Base-by-base conservation (phyloP, 2,888 invertebrate species). In the Yponomeuta cagnagella region DNA sequence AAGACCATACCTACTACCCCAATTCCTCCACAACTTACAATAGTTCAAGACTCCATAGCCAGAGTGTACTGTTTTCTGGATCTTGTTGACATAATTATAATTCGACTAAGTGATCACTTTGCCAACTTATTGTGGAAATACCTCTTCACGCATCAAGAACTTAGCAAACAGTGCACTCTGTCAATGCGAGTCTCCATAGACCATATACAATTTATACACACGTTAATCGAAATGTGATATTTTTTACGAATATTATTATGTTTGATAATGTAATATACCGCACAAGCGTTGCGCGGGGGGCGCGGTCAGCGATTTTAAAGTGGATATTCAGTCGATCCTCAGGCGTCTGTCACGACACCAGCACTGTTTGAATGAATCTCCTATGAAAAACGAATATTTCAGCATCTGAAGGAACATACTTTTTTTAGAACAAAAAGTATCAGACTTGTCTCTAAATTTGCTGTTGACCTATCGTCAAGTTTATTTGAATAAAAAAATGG, bases 21-120 rank as follows among this genome's bases (percentile, higher is more conserved):
- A 33, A 73, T 70, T 90, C 90, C 91, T 91, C 91, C 91, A 91
- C 74, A 89, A 82, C 82, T 75, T 91, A 89, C 91, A 91, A 91
- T 91, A 91, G 91, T 84, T 75, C 77, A 80, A 79, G 85, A 72
- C 73, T 79, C 74, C 0, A 70, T 71, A 37, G 74, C 70, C 80
- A 89, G 79, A 89, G 76, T 85, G 86, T 82, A 30, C 43, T 23
- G 65, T 64, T 70, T 65, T 15, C 63, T 58, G 8, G 1, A 70
- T 63, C 31, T 12, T 48, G 33, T 33, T 33, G 5, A 33, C 33
- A 33, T 33, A 33, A 33, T 23, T 33, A 33, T 1, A 2, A 33
- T 33, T 33, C 33, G 0, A 4, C n/a, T n/a, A 12, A 15, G n/a
- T 31, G n/a, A 2, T 37, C n/a, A 48, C 33, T n/a, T 48, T 23